Base-by-base conservation (phyloP, 1,140 invertebrate genomes). In the Drosophila sproati region DNA sequence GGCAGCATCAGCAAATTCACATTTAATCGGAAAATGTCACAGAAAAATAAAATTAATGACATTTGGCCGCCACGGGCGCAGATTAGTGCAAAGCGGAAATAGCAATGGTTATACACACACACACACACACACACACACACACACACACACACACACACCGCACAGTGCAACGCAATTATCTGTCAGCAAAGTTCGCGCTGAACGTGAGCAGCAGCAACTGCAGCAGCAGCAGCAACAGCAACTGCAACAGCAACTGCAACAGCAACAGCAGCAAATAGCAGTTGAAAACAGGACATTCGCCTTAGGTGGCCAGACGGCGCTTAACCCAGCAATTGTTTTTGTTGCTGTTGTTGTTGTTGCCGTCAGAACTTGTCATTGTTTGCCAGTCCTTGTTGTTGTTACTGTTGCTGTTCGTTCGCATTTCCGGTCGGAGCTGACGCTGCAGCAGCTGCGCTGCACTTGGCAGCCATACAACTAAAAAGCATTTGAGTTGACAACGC, bases 101-200 rank as follows among this genome's bases (percentile, higher is more conserved):
- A 85, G 80, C 89, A 88, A 88, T 89, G 83, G 80, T 89, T 88
- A 89, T 85, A 88, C 83, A 89, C 83, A 88, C 78, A 89, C 85
- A 88, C 68, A 81, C 67, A 57, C 55, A 73, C 51, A 71, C n/a
- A 35, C 32, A 67, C 57, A 54, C n/a, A 72, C 56, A 57, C 4
- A 70, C 34, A 72, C 29, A 55, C 68, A 78, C 61, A 68, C 68
- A 73, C 62, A 68, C 61, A 48, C 47, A 39, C 20, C 20, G 20
- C 41, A 73, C 34, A 57, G 73, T 64, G 80, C 85, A 88, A 88
- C 89, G 83, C 83, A 88, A 88, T 88, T 88, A 88, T 88, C 67
- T 89, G 73, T 71, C 70, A 79, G 77, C 69, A 71, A 72, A 83
- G 81, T 79, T 76, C 66, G 64, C 69, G 41, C 55, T 76, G 73